Base-by-base conservation (phyloP, 2,888 invertebrate species). In the Apamea sordens region DNA sequence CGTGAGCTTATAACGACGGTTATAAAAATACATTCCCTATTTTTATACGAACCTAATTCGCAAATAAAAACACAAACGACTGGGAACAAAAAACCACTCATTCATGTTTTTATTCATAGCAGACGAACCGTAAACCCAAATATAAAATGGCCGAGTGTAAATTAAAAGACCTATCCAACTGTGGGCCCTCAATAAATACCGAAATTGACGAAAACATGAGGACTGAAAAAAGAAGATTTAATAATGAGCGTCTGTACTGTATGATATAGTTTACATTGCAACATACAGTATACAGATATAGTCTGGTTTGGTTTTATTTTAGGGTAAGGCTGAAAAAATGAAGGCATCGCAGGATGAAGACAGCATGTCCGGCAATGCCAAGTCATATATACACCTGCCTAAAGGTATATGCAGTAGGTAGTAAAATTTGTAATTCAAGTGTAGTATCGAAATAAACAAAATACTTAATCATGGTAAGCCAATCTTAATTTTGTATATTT, bases 71-170 rank as follows among this genome's bases (percentile, higher is more conserved):
- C 69, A 44, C 77, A 78, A 82, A 84, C 80, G 82, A 77, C 59
- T 76, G 67, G 72, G 68, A 87, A 89, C 79, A 88, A 86, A 84
- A 85, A 83, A 81, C 59, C 88, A 85, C 70, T 86, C 83, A 80
- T 86, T 88, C 81, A 67, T 69, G 84, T 83, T 83, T 87, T 83
- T 84, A 87, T 89, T 88, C 79, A 83, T 67, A 85, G 73, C 86
- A 85, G 80, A 76, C 82, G 81, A 79, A 79, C 83, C 76, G 86
- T 79, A 69, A 82, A 84, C 76, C 71, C 82, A 85, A 83, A 87
- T 79, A 88, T 77, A 81, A 80, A 71, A 88, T 83, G 76, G 71
- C 63, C 36, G 71, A 71, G 68, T 77, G 76, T 71, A 85, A 84
- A 81, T 83, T 83, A 69, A 82, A 79, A 81, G 74, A 80, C 59